phyloP scores from a whole-genome alignment of 2,797 vertebrate species.

The Rhinatrema bivittatum region DNA sequence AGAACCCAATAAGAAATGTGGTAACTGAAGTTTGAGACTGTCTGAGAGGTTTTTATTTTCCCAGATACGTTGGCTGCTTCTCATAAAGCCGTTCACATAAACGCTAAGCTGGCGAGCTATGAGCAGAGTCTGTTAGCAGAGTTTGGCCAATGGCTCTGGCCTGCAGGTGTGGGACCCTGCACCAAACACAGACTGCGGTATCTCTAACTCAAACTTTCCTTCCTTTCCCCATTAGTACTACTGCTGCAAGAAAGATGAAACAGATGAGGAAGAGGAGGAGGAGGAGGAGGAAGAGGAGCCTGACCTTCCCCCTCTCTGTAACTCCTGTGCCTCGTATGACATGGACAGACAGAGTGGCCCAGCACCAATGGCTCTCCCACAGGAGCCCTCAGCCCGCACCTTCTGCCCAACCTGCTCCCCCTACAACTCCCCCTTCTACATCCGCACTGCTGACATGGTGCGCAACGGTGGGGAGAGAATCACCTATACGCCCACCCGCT shows the following conservation, averaged over 20 bases:
- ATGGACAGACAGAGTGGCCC: constrained; percentile 59
- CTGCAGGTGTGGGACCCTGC: too few species aligned
- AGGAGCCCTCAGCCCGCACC: constrained; percentile 48
- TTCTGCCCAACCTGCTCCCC: constrained; percentile 82
- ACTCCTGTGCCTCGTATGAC: constrained; percentile 73
- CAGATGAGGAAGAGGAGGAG: constrained; percentile 66
- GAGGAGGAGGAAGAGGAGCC: constrained; percentile 67
- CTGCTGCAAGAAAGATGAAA: constrained; percentile 91
- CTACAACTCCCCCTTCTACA: constrained; percentile 80
- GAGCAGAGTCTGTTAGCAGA: too few species aligned
- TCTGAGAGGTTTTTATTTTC: too few species aligned
- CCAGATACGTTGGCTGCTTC: too few species aligned
- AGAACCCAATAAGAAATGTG: too few species aligned
- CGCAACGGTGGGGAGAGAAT: constrained; percentile 82
- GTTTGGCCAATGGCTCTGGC: too few species aligned
- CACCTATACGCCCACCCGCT: constrained; percentile 72
- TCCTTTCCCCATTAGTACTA: constrained; percentile 72
- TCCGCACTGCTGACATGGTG: constrained; percentile 75
- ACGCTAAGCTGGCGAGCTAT: too few species aligned
- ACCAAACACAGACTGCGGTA: too few species aligned
- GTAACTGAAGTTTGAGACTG: too few species aligned
- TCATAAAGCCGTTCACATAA: too few species aligned
- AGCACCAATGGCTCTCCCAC: constrained; percentile 35
- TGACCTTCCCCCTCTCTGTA: constrained; percentile 63
- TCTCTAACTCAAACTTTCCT: too few species aligned